A percentile compares a stretch with the other conserved stretches of the same genome.
Evolutionary conservation across 2,888 invertebrate genomes (phyloP).

Genomic region (Litoditis marina): DNA sequence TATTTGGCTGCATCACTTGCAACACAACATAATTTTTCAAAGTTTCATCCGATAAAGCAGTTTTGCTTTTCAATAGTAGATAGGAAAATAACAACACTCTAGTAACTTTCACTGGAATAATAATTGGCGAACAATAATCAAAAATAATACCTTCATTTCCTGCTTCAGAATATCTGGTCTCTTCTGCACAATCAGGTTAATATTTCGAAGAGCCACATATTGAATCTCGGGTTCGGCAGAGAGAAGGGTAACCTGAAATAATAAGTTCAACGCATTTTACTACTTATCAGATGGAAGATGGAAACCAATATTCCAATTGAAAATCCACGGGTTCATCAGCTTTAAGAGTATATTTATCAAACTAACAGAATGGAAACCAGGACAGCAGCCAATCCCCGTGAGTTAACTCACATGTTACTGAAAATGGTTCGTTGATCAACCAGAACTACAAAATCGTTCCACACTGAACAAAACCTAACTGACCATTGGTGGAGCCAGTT

Average conservation of each 20-base stretch:
- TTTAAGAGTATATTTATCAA: too few species aligned
- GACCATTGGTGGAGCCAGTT: constrained; percentile 94
- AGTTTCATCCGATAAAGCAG: too few species aligned
- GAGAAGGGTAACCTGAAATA: constrained; percentile 74
- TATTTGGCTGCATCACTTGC: too few species aligned
- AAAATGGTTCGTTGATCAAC: too few species aligned
- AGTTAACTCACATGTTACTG: too few species aligned
- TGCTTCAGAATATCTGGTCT: constrained; percentile 93
- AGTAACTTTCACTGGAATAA: not conserved
- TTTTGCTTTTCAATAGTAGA: too few species aligned
- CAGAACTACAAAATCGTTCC: too few species aligned
- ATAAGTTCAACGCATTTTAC: not conserved
- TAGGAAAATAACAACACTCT: not conserved
- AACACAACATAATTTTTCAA: too few species aligned
- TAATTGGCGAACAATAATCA: not conserved
- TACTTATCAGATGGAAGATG: not conserved
- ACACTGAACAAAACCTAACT: too few species aligned
- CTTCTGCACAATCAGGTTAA: constrained; percentile 98
- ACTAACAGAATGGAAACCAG: too few species aligned
- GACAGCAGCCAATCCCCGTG: too few species aligned
- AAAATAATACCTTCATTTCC: constrained; percentile 81
- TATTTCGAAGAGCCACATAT: constrained; percentile 94
- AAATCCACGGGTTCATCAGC: too few species aligned
- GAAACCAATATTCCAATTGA: not conserved
- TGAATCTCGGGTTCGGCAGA: constrained; percentile 99